Conservation (phyloP, 1,140 invertebrate genomes). For the Micrasema minimum region DNA sequence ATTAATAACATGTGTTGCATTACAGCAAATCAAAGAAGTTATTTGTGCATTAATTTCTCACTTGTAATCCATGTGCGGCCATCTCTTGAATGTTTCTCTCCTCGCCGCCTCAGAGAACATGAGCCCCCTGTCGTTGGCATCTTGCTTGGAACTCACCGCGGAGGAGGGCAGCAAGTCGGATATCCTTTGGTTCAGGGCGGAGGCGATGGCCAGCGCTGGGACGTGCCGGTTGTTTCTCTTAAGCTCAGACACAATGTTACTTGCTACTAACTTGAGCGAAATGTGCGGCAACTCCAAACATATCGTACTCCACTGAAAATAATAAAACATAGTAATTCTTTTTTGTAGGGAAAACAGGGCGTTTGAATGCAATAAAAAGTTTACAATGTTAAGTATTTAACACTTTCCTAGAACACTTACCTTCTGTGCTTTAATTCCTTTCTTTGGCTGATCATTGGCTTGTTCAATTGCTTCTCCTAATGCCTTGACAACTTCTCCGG, state of each 20-base stretch:
- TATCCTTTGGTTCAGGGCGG: slow-evolving; percentile 86
- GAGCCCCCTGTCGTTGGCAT: slow-evolving; percentile 72
- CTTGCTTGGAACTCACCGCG: slow-evolving; percentile 61
- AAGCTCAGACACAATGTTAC: slow-evolving; percentile 82
- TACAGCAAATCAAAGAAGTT: too few species aligned
- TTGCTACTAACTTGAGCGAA: slow-evolving; percentile 81
- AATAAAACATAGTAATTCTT: slow-evolving; percentile 38
- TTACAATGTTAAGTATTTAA: too few species aligned
- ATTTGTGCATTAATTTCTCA: too few species aligned
- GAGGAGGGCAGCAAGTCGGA: slow-evolving; percentile 73
- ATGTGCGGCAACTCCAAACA: slow-evolving; percentile 83
- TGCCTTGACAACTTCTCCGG: slow-evolving; percentile 81
- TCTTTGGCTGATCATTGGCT: slow-evolving; percentile 77
- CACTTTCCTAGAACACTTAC: slow-evolving; percentile 61
- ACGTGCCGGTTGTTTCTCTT: slow-evolving; percentile 84
- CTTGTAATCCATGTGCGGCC: slow-evolving; percentile 98
- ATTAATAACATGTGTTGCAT: too few species aligned
- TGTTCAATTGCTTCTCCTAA: slow-evolving; percentile 78
- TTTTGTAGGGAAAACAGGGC: too few species aligned
- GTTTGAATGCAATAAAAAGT: too few species aligned
- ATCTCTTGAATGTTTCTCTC: slow-evolving; percentile 88
- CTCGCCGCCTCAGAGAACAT: slow-evolving; percentile 94
- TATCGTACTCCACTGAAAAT: slow-evolving; percentile 89
- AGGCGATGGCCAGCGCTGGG: slow-evolving; percentile 87
- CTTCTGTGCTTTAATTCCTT: slow-evolving; percentile 87